Evolutionary conservation across 2,888 invertebrate species (phyloP).

Genomic region (Polymixis flavicincta): DNA sequence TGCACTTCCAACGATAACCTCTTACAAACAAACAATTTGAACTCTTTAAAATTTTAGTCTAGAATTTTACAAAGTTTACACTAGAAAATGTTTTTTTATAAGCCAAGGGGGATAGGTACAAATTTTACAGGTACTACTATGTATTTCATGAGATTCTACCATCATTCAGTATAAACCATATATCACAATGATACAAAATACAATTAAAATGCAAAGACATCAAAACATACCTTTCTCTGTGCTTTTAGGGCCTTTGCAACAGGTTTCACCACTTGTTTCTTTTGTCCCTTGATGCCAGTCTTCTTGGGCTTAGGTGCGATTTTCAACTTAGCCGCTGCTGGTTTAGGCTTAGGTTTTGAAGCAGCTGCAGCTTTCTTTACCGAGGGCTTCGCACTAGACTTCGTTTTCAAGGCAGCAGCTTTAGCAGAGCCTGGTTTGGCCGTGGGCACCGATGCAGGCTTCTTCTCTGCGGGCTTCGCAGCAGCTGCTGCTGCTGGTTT

Average conservation of each 20-base stretch:
- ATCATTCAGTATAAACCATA: not conserved
- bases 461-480: constrained; percentile 83
- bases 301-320: constrained; percentile 90
- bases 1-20: not conserved
- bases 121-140: not conserved
- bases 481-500: constrained; percentile 85
- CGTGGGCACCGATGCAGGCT: constrained; percentile 80
- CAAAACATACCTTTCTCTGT: constrained; percentile 94
- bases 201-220: not conserved
- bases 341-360: constrained; percentile 88
- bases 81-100: not conserved
- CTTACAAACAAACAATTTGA: not conserved
- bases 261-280: constrained; percentile 88
- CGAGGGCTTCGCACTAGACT: constrained; percentile 89
- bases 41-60: too few species aligned
- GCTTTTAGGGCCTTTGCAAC: constrained; percentile 95
- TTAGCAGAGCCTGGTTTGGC: constrained; percentile 90
- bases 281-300: constrained; percentile 90
- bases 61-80: not conserved
- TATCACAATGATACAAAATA: not conserved
- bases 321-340: constrained; percentile 87
- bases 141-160: not conserved
- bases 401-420: constrained; percentile 87
- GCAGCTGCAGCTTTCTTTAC: constrained; percentile 89
- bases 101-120: not conserved